Evolutionary conservation across 1,140 invertebrate genomes (phyloP).

Genomic region (Bombus balteatus): DNA sequence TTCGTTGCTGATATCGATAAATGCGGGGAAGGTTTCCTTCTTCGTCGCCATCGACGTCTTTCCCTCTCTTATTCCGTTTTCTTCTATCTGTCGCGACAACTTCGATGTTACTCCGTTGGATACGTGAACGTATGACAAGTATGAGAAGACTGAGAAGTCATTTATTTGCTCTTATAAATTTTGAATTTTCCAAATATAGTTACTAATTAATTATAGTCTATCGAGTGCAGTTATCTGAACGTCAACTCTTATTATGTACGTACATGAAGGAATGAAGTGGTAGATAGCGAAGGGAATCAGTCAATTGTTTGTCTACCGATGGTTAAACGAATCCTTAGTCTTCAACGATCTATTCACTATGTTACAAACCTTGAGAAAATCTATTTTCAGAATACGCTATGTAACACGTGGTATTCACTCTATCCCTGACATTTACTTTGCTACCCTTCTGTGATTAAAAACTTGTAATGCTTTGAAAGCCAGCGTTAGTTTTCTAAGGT

Average conservation of each 20-base stretch:
- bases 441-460: neutral
- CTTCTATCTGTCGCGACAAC: neutral
- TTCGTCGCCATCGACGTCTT: conserved; percentile 33
- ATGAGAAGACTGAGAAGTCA: too few species aligned
- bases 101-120: too few species aligned
- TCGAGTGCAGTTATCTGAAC: neutral
- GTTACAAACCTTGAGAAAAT: neutral
- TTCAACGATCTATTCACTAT: neutral
- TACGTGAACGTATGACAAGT: neutral
- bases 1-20: conserved; percentile 17
- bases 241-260: neutral
- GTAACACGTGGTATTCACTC: neutral
- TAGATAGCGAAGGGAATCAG: too few species aligned
- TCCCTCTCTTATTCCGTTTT: conserved; percentile 27
- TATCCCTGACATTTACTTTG: neutral
- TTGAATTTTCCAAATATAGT: neutral
- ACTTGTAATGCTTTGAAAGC: neutral
- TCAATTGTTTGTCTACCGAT: too few species aligned
- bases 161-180: neutral
- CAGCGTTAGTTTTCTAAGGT: too few species aligned
- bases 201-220: too few species aligned
- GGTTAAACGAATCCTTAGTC: neutral
- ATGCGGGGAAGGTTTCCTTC: conserved; percentile 7
- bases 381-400: neutral
- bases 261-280: too few species aligned